phyloP scores from a whole-genome alignment of 2,888 invertebrate genomes.

The Drosophila paracracens region DNA sequence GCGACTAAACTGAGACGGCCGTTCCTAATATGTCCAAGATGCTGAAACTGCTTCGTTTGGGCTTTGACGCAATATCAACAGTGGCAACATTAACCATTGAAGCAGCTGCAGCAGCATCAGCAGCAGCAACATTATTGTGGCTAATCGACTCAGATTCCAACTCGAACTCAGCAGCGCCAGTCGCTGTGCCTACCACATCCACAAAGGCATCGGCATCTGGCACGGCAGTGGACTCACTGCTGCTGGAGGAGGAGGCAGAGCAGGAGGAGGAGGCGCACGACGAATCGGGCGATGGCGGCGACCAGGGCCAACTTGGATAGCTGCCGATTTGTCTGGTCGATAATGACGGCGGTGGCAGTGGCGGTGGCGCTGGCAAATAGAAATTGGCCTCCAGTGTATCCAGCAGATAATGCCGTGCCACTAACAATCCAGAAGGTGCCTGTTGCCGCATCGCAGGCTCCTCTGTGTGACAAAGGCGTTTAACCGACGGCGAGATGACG shows the following conservation, averaged over 20 bases:
- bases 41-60: conserved; percentile 82
- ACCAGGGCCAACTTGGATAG: conserved; percentile 73
- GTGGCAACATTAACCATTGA: not conserved
- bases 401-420: conserved; percentile 65
- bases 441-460: conserved; percentile 35
- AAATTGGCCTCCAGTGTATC: conserved; percentile 72
- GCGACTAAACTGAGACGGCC: conserved; percentile 55
- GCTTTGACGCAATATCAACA: conserved; percentile 48
- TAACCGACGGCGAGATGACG: conserved; percentile 59
- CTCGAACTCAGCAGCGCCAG: conserved; percentile 34
- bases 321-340: conserved; percentile 66
- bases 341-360: conserved; percentile 55
- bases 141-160: conserved; percentile 51
- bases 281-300: conserved; percentile 71
- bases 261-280: conserved; percentile 46
- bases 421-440: conserved; percentile 13
- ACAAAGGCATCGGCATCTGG: conserved; percentile 71
- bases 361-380: conserved; percentile 65
- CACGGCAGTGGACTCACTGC: conserved; percentile 46
- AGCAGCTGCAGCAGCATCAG: conserved; percentile 11
- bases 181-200: conserved; percentile 74
- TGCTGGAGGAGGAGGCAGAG: conserved; percentile 32
- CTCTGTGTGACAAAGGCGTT: conserved; percentile 72
- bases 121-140: conserved; percentile 9
- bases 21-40: conserved; percentile 83